Evolutionary conservation across 2,888 invertebrate species (phyloP).

Genomic region (Lepeophtheirus nordmannii): DNA sequence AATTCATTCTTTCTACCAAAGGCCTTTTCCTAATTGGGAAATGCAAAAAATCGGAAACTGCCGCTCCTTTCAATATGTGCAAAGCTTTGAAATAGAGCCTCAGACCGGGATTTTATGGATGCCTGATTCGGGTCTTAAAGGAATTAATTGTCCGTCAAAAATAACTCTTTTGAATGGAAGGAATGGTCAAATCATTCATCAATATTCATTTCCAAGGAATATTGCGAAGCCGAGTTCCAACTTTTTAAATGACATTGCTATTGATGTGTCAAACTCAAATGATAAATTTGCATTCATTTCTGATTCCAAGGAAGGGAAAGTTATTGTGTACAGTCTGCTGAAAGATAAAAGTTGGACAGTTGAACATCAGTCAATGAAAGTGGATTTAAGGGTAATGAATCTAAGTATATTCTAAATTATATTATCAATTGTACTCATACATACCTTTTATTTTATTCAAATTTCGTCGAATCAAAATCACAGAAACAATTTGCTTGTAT

Average conservation of each 20-base stretch:
- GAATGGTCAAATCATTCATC: neutral
- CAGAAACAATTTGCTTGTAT: no score
- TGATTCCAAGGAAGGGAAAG: neutral
- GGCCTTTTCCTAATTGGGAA: slow-evolving; percentile 2
- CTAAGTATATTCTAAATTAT: neutral
- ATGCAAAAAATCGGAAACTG: neutral
- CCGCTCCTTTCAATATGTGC: neutral
- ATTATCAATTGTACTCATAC: neutral
- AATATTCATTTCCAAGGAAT: neutral
- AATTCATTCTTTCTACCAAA: neutral
- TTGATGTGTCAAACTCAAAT: no score
- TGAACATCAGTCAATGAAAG: neutral
- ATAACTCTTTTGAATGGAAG: neutral
- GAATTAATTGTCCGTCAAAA: neutral
- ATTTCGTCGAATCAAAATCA: no score
- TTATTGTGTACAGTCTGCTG: neutral
- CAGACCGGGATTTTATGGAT: neutral
- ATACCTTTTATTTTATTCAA: neutral
- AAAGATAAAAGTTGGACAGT: neutral
- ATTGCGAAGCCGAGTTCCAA: neutral
- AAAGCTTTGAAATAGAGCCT: neutral
- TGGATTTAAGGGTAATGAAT: neutral
- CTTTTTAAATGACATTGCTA: neutral
- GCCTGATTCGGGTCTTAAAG: neutral
- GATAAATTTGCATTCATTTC: no score